Evolutionary conservation across 1,140 invertebrate genomes (phyloP), one percentile per base, ranked within the genome.

Genomic region (Trichonephila clavipes): DNA sequence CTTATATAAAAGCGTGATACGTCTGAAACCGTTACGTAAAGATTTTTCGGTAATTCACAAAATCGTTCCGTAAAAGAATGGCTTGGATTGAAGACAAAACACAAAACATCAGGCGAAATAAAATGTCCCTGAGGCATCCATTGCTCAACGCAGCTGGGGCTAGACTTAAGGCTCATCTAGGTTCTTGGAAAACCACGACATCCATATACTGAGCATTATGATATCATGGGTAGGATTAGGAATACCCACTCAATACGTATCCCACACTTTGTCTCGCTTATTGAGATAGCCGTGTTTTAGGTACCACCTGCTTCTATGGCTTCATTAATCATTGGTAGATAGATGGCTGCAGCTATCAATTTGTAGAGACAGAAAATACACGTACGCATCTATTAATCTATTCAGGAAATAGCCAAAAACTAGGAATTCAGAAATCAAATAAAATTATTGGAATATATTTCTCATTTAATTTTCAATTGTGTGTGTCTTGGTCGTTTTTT

Each of bases 201-300:
- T 92, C 82, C 62, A 77, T 90, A 90, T 59, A 77, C 40, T 58
- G 28, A 83, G 77, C 59, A 90, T 61, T 85, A 91, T 62, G 90
- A 86, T 92, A 85, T 87, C 44, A 92, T 64, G 81, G 62, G 58
- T 58, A 10, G 90, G 90, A 86, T 92, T 92, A 86, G 64, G 90
- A 34, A 69, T 85, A 64, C 90, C 44, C 28, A 83, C 81, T 92
- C 83, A 87, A 83, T 62, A 40, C 69, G 61, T 64, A 91, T 62
- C 28, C 21, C 34, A 14, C 58, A 83, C 89, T 83, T 91, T 83
- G 40, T 64, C 82, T 86, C 82, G 44, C 62, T 92, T 72, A 66
- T 58, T 86, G 64, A 58, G 81, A 92, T 69, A 83, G 90, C 82
- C 28, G 18, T 86, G 82, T 92, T 92, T 92, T 87, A 92, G 59